Conservation (phyloP, 2,797 vertebrate genomes). For the Halcyon smyrnensis region DNA sequence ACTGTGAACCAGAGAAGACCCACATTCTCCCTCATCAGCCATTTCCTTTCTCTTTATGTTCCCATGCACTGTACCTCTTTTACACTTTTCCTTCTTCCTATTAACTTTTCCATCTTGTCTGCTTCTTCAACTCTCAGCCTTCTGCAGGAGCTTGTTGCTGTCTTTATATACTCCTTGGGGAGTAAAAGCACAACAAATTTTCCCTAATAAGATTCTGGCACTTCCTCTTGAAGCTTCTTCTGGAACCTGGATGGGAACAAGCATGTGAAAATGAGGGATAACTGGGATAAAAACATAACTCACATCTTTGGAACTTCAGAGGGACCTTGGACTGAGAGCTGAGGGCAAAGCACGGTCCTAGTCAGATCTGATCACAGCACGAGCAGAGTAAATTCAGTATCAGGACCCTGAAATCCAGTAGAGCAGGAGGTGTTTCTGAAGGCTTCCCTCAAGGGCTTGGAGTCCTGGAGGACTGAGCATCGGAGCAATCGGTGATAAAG, state of each 20-base stretch:
- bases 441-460: background rate
- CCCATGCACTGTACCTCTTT: background rate
- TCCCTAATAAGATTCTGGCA: background rate
- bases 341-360: background rate
- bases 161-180: background rate
- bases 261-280: conserved; percentile 23
- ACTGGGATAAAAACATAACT: background rate
- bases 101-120: background rate
- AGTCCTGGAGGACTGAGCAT: background rate
- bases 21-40: background rate
- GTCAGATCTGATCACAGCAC: background rate
- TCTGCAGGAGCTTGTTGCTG: background rate
- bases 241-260: background rate
- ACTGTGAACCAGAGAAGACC: background rate
- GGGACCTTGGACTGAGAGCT: background rate
- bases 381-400: background rate
- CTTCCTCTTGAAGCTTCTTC: background rate
- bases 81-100: background rate
- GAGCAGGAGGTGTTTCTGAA: background rate
- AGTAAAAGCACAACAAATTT: background rate
- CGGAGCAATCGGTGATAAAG: background rate
- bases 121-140: background rate
- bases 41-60: background rate
- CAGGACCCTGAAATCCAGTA: background rate
- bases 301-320: background rate